Base-by-base conservation (phyloP, 2,888 invertebrate genomes). In the Clepsis dumicolana region DNA sequence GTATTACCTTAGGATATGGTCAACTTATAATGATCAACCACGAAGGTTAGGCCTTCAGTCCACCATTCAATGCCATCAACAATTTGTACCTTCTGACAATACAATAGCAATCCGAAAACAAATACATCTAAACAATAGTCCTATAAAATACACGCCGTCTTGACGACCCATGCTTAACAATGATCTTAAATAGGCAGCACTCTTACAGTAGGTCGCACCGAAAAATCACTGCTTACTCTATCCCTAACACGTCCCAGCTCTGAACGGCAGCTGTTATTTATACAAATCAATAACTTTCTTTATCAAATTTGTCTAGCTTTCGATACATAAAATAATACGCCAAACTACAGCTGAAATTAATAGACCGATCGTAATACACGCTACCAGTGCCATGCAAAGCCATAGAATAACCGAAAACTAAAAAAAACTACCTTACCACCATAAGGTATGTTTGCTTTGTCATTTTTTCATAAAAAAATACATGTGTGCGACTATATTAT, bases 101-200 rank as follows among this genome's bases (percentile, higher is more conserved):
- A 63, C 50, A 56, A 32, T 24, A 16, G 35, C 54, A 48, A 27
- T 38, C 56, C 57, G 56, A 57, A 67, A 63, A 67, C 62, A 63
- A 67, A 67, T 67, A 66, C 61, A 66, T 66, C 66, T 66, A 66
- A 62, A 66, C 48, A 66, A 66, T 66, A 66, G 54, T 56, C 66
- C 61, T 66, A 66, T 48, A 66, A 66, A 66, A 66, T 66, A 66
- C 66, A 66, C 41, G 41, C 59, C 44, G 60, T 66, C 54, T 21
- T 56, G 66, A 66, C 65, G 62, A 52, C 50, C 66, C 61, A 44
- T 54, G 52, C 66, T 54, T 54, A 61, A 60, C 35, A 59, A 53
- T 44, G 66, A 62, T 66, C 66, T 66, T 66, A 66, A 24, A 50
- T 59, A 61, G 44, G 18, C 59, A 60, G 44, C 61, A 66, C 66